Evolutionary conservation across 64 coral and sea anemone species (phyloP).

Genomic region (Pachyseris speciosa): DNA sequence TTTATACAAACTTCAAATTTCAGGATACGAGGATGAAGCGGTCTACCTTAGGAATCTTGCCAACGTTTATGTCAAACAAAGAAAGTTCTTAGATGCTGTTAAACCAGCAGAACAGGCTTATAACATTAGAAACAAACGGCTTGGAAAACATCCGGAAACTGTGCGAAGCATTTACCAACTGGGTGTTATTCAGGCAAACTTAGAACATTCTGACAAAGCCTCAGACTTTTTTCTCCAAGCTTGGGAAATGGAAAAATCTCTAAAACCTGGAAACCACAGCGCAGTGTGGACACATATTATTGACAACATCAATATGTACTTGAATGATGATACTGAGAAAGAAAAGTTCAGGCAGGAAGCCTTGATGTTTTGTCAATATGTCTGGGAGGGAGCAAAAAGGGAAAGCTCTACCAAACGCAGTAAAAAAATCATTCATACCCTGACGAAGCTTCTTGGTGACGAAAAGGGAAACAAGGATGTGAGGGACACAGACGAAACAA

Average conservation of each 20-base stretch:
- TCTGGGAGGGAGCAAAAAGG: background rate
- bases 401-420: background rate
- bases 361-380: background rate
- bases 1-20: conserved; percentile 22
- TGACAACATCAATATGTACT: background rate
- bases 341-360: background rate
- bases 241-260: conserved; percentile 45
- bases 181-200: conserved; percentile 2
- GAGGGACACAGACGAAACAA: background rate
- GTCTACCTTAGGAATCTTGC: conserved; percentile 34
- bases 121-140: conserved; percentile 1
- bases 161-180: conserved; percentile 52
- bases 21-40: background rate
- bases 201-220: background rate
- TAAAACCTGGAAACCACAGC: conserved; percentile 9
- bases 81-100: conserved; percentile 2
- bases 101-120: conserved; percentile 19
- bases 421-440: background rate
- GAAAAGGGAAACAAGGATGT: background rate
- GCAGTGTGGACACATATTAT: background rate
- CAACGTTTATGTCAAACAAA: background rate
- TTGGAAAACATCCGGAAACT: conserved; percentile 25
- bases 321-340: background rate
- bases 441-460: background rate
- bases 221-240: conserved; percentile 23